Evolutionary conservation across 1,140 invertebrate genomes (phyloP).

Genomic region (Penaeus indicus): DNA sequence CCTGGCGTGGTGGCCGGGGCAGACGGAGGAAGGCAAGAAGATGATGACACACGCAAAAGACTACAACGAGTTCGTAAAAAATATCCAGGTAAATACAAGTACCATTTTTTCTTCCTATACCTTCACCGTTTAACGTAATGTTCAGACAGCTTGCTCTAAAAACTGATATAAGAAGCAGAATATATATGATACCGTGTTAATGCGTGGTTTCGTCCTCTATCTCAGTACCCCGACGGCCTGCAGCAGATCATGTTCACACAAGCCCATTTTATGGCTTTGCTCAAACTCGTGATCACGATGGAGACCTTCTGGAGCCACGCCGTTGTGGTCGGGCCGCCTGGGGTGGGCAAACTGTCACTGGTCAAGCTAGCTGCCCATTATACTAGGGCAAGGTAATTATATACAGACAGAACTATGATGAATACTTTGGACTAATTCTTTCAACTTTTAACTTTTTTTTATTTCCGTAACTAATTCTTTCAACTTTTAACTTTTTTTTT

Average conservation of each 20-base stretch:
- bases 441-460: no score
- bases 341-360: constrained; percentile 54
- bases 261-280: constrained; percentile 32
- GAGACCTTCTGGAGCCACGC: constrained; percentile 40
- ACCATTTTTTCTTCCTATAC: background rate
- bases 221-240: constrained; percentile 55
- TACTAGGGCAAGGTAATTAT: constrained; percentile 32
- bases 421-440: no score
- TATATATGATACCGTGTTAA: no score
- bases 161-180: no score
- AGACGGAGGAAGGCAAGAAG: constrained; percentile 54
- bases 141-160: no score
- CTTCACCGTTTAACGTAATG: no score
- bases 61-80: constrained; percentile 46
- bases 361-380: constrained; percentile 35
- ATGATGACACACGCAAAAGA: constrained; percentile 48
- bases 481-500: no score
- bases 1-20: constrained; percentile 52
- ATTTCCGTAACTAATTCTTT: background rate
- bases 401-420: no score
- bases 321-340: constrained; percentile 45
- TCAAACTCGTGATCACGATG: constrained; percentile 53
- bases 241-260: constrained; percentile 43
- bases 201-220: background rate
- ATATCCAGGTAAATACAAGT: constrained; percentile 37